Evolutionary conservation across 2,888 invertebrate genomes (phyloP), one percentile per base, ranked within the genome.

Genomic region (Caenorhabditis becei): DNA sequence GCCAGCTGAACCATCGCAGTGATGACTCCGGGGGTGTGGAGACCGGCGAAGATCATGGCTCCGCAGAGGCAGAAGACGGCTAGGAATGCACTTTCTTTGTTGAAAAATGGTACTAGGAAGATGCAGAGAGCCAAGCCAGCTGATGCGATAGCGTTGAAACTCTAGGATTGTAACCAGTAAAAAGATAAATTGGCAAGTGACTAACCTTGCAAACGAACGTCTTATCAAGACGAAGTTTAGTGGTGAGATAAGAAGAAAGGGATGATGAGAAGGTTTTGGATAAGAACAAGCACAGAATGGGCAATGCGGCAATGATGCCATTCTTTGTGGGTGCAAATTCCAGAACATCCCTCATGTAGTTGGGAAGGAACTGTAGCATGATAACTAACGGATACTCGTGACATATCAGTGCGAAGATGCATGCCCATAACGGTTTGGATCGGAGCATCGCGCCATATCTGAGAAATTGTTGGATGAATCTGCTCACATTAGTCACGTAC

Each of bases 281-380:
- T 14, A 89, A 61, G 63, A 89, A 89, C 7, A 90, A 80, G 59
- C 88, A 90, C 11, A 87, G 67, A 61, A 89, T 90, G 2, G 90
- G 90, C 14, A 90, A 77, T 0, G 90, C 89, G 0, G 84, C 82
- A 16, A 86, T 75, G 8, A 86, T 66, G 26, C 88, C 89, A 54
- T 89, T 89, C 53, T 89, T 85, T 7, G 90, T 89, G n/a, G 90
- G 90, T n/a, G 89, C 84, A 54, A 90, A 89, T 58, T 89, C 88
- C 11, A 90, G 81, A 11, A 90, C 89, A 65, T 90, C 90, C 71
- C 89, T 72, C 88, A 90, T 88, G 70, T 90, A 90, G 56, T 90
- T 90, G 1, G 90, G 90, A 16, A 90, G 80, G 54, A 90, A 90
- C 63, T 86, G 89, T 2, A 90, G 81, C 88, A 90, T 89, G 44